Evolutionary conservation across 2,113 vertebrate species (phyloP).

Genomic region (Madoqua kirkii): DNA sequence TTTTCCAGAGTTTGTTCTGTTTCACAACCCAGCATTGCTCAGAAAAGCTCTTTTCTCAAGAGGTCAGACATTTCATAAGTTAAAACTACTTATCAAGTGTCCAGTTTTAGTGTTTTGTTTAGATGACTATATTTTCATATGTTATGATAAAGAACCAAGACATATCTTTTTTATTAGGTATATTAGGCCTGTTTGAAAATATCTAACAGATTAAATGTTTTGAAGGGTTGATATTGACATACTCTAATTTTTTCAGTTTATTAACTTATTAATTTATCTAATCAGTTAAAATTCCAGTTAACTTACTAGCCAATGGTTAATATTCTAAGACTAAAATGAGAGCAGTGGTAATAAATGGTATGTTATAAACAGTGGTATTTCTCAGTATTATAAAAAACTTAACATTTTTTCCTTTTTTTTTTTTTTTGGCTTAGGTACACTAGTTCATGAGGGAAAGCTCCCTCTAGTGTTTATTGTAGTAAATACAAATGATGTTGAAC

Average conservation of each 20-base stretch:
- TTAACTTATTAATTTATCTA: background rate
- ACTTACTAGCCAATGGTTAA: background rate
- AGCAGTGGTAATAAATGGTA: background rate
- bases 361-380: background rate
- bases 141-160: background rate
- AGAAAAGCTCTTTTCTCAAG: background rate
- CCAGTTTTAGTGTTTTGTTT: background rate
- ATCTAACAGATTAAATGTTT: background rate
- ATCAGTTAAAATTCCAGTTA: background rate
- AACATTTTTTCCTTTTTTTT: background rate
- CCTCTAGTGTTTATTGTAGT: constrained; percentile 53
- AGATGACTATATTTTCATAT: background rate
- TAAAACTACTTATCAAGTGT: background rate
- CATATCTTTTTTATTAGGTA: background rate
- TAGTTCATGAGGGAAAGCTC: background rate
- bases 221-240: background rate
- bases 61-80: background rate
- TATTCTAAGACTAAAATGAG: background rate
- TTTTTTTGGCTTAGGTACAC: background rate
- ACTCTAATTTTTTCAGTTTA: background rate
- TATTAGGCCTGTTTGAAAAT: background rate
- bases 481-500: background rate
- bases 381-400: background rate
- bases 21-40: background rate
- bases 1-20: background rate